These are phyloP conservation scores for Apamea sordens DNA, from an alignment of 2,888 invertebrate species.

Conservation along the genomic window DNA sequence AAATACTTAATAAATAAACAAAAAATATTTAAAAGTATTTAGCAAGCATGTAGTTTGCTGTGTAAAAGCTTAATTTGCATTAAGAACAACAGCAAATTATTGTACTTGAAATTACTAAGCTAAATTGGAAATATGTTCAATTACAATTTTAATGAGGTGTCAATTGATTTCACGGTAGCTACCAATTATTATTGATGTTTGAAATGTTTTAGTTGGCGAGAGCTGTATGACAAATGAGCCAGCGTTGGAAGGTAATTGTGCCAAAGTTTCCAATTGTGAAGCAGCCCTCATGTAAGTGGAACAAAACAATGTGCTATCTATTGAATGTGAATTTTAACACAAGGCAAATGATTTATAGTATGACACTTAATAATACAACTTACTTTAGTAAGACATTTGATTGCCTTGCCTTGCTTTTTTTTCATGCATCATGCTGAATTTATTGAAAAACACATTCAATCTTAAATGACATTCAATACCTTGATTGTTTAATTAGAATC, in stretches of 20 bases:
- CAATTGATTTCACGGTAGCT: constrained; percentile 42
- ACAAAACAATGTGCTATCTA: not conserved
- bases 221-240: constrained; percentile 74
- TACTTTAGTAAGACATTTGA: not conserved
- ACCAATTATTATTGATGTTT: constrained; percentile 44
- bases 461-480: not conserved
- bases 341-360: not conserved
- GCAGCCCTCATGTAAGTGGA: constrained; percentile 80
- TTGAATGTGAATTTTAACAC: not conserved
- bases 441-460: not conserved
- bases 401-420: not conserved
- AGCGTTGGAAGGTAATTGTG: constrained; percentile 75
- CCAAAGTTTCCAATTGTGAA: constrained; percentile 75
- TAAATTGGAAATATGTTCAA: constrained; percentile 41
- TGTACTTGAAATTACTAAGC: constrained; percentile 32
- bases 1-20: not conserved
- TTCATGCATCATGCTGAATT: not conserved
- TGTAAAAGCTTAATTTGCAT: constrained; percentile 30
- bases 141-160: constrained; percentile 49
- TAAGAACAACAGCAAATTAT: constrained; percentile 27
- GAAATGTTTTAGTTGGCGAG: constrained; percentile 78
- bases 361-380: not conserved
- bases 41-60: not conserved
- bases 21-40: not conserved
- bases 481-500: not conserved